phyloP scores from a whole-genome alignment of 1,140 invertebrate genomes.

The Mizuhopecten yessoensis region DNA sequence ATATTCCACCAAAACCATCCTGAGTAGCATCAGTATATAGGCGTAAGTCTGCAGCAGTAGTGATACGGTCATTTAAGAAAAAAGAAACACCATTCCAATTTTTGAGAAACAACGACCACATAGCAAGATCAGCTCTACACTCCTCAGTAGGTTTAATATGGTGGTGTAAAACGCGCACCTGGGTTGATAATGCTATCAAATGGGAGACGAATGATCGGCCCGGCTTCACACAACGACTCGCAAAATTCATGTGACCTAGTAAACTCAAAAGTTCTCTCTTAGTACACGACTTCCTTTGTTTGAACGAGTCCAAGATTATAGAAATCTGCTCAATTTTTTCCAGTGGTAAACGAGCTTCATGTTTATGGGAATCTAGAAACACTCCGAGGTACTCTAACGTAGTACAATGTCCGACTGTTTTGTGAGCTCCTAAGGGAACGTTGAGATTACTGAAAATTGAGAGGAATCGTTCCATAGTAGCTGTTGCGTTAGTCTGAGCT shows the following conservation, averaged over 20 bases:
- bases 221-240: not conserved
- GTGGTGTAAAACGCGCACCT: conserved; percentile 38
- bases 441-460: not conserved
- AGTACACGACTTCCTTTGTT: not conserved
- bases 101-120: conserved; percentile 51
- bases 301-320: not conserved
- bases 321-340: conserved; percentile 37
- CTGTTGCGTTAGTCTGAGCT: not conserved
- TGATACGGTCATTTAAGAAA: conserved; percentile 40
- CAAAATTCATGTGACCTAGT: conserved; percentile 43
- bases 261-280: too few relatives aligned
- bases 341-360: not conserved
- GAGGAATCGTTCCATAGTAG: conserved; percentile 33
- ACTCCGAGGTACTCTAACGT: conserved; percentile 23
- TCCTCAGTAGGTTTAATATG: conserved; percentile 1
- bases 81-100: conserved; percentile 51
- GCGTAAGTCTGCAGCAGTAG: not conserved
- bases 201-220: conserved; percentile 40
- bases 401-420: conserved; percentile 14
- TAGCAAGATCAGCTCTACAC: conserved; percentile 44
- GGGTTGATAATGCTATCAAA: not conserved
- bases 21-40: conserved; percentile 44
- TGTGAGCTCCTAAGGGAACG: conserved; percentile 36
- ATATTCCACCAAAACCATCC: not conserved
- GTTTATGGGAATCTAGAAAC: not conserved